A percentile compares a stretch with the other conserved stretches of the same genome.
phyloP scores from a whole-genome alignment of 2,113 vertebrate genomes.

The Proterorhinus semilunaris region DNA sequence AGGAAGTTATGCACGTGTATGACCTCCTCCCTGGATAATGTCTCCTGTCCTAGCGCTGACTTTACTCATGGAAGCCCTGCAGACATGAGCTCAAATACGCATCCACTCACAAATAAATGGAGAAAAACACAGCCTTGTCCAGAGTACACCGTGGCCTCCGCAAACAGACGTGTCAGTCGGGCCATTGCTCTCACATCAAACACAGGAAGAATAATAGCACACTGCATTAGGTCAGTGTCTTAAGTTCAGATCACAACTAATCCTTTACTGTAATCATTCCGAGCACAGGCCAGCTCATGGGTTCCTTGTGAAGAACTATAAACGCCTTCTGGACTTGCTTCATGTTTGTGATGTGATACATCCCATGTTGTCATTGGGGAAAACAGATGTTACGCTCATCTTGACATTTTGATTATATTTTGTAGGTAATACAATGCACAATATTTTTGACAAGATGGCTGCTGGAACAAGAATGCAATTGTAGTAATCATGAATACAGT shows the following conservation, averaged over 20 bases:
- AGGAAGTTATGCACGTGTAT: slow-evolving; percentile 19
- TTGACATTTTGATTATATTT: slow-evolving; percentile 14
- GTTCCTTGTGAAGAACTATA: slow-evolving; percentile 30
- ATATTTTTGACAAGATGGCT: too few species aligned
- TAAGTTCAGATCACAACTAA: slow-evolving; percentile 57
- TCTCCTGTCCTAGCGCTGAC: slow-evolving; percentile 42
- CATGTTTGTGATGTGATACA: slow-evolving; percentile 8
- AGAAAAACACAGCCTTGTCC: slow-evolving; percentile 57
- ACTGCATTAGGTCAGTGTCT: slow-evolving; percentile 55
- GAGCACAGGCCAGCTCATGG: slow-evolving; percentile 33
- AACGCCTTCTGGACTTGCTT: slow-evolving; percentile 16
- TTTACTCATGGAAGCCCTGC: slow-evolving; percentile 55
- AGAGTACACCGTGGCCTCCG: slow-evolving; percentile 63
- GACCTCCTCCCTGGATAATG: slow-evolving; percentile 41
- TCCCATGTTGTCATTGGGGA: slow-evolving; percentile 26
- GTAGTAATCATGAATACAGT: background rate
- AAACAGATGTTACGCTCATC: slow-evolving; percentile 43
- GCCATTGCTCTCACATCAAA: slow-evolving; percentile 62
- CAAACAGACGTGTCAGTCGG: slow-evolving; percentile 55
- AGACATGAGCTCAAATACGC: slow-evolving; percentile 74
- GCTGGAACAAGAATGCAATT: too few species aligned
- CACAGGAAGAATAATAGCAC: slow-evolving; percentile 49
- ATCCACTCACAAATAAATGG: slow-evolving; percentile 53
- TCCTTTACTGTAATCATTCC: slow-evolving; percentile 59
- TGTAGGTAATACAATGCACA: slow-evolving; percentile 2